phyloP scores from a whole-genome alignment of 2,113 vertebrate genomes.

The Sinocyclocheilus maitianheensis region DNA sequence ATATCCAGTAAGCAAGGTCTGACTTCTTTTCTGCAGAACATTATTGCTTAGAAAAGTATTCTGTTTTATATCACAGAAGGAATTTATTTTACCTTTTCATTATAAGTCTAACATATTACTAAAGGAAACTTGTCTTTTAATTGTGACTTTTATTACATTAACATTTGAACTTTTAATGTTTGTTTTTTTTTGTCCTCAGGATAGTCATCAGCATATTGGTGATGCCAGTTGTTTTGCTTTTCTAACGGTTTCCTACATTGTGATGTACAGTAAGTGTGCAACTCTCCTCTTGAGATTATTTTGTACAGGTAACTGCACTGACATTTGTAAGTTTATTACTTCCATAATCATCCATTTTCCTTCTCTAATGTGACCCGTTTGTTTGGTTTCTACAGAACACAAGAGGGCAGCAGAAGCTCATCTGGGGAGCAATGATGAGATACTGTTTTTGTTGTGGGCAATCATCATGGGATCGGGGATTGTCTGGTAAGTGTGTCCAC shows the following conservation, averaged over 20 bases:
- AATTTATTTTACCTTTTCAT: neutral
- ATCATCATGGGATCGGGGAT: neutral
- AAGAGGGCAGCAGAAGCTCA: constrained; percentile 12
- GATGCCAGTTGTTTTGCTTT: neutral
- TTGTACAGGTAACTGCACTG: neutral
- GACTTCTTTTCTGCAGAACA: too few species aligned
- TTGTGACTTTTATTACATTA: neutral
- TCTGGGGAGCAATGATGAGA: neutral
- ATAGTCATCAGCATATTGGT: neutral
- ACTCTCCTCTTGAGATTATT: neutral
- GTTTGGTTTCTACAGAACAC: neutral
- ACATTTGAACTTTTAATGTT: too few species aligned
- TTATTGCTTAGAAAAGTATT: too few species aligned
- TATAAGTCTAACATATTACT: neutral
- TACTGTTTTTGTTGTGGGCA: neutral
- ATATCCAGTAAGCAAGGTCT: too few species aligned
- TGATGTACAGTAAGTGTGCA: neutral
- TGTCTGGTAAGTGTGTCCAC: neutral
- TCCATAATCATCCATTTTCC: neutral
- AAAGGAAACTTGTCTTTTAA: neutral
- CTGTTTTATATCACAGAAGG: too few species aligned
- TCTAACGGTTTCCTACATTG: neutral
- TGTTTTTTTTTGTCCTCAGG: neutral
- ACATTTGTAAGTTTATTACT: neutral
- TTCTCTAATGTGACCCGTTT: neutral